Evolutionary conservation across 2,113 vertebrate species (phyloP), one percentile per base, ranked within the genome.

Genomic region (Python bivittatus): DNA sequence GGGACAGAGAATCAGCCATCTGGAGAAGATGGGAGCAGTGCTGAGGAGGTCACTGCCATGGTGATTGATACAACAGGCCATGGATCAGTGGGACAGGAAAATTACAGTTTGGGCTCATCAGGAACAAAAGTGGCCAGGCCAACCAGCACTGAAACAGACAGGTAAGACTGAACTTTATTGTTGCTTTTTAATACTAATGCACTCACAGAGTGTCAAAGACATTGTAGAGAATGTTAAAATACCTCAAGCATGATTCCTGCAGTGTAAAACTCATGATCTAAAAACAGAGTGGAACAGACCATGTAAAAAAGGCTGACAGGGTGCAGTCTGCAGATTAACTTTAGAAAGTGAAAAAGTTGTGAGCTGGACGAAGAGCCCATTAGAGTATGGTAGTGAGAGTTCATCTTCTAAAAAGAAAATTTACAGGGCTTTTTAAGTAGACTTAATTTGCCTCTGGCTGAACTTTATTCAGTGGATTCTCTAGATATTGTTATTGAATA

Each of bases 11-110:
- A 98, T 84, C 98, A 98, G 96, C 98, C 98, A 0, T 99, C 98
- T 0, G 98, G 98, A 84, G 98, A 99, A 95, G 99, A 99, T 7
- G 99, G 98, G 7, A 99, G 98, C 92, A 98, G 98, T 1, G 97
- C 97, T 0, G 99, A 99, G 93, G 99, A 99, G 93, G 98, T 98
- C 52, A 97, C 98, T 0, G 98, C 98, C 6, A 98, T 99, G 97
- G 98, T 99, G 96, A 99, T 99, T 0, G 99, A 99, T 97, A 99
- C 98, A 56, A 98, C 99, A 0, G 99, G 99, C 91, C 98, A 98
- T 2, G 97, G 98, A 87, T 97, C 98, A 0, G 92, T 98, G 95
- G 97, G 98, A 91, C 98, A 98, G 92, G 99, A 98, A 90, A 96
- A 96, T 92, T 98, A 98, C 3, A 29, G 97, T 1, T 54, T 98